A percentile compares a stretch with the other conserved stretches of the same genome.
Conservation (phyloP, 2,113 vertebrate genomes). For the Rhodinocichla rosea region DNA sequence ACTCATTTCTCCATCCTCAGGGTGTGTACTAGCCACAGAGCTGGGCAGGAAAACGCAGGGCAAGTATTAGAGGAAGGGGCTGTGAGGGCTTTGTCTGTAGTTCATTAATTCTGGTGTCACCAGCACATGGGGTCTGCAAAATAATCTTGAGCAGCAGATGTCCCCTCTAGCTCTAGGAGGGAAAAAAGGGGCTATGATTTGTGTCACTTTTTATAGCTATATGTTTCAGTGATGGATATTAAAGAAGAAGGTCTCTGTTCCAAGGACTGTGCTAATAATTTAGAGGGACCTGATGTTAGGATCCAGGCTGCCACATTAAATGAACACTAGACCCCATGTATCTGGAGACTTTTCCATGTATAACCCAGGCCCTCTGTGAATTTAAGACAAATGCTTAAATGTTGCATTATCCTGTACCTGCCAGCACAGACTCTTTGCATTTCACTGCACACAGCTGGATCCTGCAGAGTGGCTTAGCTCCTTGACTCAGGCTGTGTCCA, state of each 20-base stretch:
- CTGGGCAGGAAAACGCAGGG: neutral
- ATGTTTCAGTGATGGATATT: neutral
- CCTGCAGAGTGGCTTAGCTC: neutral
- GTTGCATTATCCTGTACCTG: neutral
- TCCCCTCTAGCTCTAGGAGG: neutral
- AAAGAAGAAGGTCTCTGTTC: neutral
- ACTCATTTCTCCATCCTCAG: neutral
- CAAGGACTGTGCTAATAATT: neutral
- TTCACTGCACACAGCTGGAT: neutral
- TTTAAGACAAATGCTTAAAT: neutral
- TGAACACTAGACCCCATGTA: neutral
- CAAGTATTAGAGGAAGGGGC: neutral
- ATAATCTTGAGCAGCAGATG: neutral
- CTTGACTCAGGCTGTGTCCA: neutral
- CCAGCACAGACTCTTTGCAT: neutral
- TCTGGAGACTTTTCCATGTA: neutral
- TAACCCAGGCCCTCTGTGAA: neutral
- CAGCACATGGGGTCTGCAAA: neutral
- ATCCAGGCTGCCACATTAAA: neutral
- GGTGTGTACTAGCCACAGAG: neutral
- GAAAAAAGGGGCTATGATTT: neutral
- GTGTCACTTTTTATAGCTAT: neutral
- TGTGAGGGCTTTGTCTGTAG: neutral
- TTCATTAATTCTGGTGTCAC: neutral
- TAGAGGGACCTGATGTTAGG: fast-evolving